Evolutionary conservation across 1,140 invertebrate species (phyloP), one percentile per base, ranked within the genome.

Genomic region (Arctopsyche grandis): DNA sequence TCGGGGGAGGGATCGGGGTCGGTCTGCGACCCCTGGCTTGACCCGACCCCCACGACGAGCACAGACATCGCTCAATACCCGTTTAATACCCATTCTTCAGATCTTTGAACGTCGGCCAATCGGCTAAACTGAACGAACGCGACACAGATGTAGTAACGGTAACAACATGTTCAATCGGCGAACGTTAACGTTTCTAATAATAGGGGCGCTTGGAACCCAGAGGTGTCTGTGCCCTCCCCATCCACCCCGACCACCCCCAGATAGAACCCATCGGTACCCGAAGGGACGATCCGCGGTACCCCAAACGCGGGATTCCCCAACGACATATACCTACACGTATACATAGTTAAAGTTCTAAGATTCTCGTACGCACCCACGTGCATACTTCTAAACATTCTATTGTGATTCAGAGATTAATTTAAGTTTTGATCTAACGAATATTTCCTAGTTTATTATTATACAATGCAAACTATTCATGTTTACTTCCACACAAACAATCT

Each of bases 21-120:
- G 48, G 10, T 52, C 12, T 14, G 48, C 48, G 48, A 52, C 48
- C 48, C 48, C 48, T 14, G 48, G 12, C 48, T 12, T 16, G 48
- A 66, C 22, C 21, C 19, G 10, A 66, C 24, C 9, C 22, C 10
- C 58, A 60, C 58, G 21, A 38, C 58, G n/a, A 52, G 48, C 10
- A 19, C 22, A 26, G 24, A 26, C 63, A 52, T 52, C 48, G 63
- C 21, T 66, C 22, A 24, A 66, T 66, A 66, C 19, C 63, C 63
- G 63, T 66, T 66, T 22, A 66, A 66, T 66, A 66, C 21, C 10
- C 63, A 66, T 66, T 66, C 19, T 66, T 26, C 22, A 22, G 10
- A 24, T 66, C 21, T 66, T 66, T 26, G 63, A 66, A 26, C 21
- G 22, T 26, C 58, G 58, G 21, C 58, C 58, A 60, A 21, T 10